These are phyloP conservation scores for Spizaetus ornatus DNA, from an alignment of 2,113 vertebrate genomes.

Conservation along the genomic window DNA sequence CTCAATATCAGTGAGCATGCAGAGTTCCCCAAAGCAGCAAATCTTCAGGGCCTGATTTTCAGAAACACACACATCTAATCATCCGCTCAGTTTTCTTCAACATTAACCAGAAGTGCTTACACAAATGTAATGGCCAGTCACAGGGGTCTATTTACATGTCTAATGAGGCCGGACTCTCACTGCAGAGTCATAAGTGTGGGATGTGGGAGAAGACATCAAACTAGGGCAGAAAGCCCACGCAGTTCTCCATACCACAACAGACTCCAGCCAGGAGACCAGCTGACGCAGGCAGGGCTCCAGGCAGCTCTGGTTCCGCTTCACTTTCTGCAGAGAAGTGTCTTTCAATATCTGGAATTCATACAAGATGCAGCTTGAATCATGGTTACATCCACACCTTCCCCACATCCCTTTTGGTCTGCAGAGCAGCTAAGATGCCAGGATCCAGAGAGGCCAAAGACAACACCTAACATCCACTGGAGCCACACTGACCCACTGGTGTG, in stretches of 20 bases:
- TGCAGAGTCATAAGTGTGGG: background rate
- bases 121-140: background rate
- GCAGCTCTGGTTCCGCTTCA: slow-evolving; percentile 98
- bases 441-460: background rate
- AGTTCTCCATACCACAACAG: slow-evolving; percentile 84
- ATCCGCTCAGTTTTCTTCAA: background rate
- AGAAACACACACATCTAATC: background rate
- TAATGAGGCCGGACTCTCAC: background rate
- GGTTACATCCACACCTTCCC: background rate
- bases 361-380: background rate
- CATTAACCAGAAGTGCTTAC: background rate
- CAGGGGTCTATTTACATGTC: background rate
- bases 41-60: background rate
- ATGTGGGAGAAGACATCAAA: background rate
- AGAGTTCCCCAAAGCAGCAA: background rate
- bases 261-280: slow-evolving; percentile 95
- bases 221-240: background rate
- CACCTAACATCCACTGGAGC: background rate
- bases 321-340: slow-evolving; percentile 96
- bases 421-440: background rate
- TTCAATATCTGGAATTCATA: slow-evolving; percentile 84
- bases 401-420: background rate
- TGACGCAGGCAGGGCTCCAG: slow-evolving; percentile 96
- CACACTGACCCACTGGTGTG: background rate
- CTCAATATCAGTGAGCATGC: background rate